phyloP scores from a whole-genome alignment of 2,113 vertebrate genomes.

The Orycteropus afer region DNA sequence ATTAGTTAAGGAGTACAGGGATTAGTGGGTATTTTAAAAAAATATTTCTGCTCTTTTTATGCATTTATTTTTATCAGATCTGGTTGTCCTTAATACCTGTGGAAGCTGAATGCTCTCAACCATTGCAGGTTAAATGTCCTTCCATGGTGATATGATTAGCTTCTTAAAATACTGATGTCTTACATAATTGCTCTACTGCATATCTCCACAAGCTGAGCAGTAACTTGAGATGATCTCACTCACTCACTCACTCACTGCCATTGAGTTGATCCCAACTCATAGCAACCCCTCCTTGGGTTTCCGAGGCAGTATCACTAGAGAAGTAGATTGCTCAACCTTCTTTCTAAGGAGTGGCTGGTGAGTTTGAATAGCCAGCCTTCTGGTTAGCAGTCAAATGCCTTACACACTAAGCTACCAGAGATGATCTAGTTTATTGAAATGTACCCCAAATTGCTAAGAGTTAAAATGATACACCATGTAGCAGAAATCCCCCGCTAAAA shows the following conservation, averaged over 20 bases:
- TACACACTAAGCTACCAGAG: too few relatives aligned
- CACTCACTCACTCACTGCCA: too few relatives aligned
- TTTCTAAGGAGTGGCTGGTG: too few relatives aligned
- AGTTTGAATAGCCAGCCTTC: too few relatives aligned
- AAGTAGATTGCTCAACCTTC: too few relatives aligned
- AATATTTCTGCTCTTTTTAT: background rate
- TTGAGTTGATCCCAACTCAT: too few relatives aligned
- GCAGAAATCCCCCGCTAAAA: slow-evolving; percentile 44
- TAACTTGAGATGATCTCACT: background rate
- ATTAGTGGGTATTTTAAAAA: background rate
- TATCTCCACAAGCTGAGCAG: background rate
- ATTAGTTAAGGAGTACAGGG: background rate
- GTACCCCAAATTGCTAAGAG: slow-evolving; percentile 23
- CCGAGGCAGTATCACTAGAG: too few relatives aligned
- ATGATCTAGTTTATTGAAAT: slow-evolving; percentile 19
- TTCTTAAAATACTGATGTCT: slow-evolving; percentile 14
- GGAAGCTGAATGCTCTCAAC: background rate
- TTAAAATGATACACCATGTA: slow-evolving; percentile 22
- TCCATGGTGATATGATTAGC: background rate
- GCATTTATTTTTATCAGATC: slow-evolving; percentile 23
- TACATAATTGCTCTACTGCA: background rate
- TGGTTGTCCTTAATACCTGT: background rate
- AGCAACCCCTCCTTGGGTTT: too few relatives aligned
- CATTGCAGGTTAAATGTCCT: background rate
- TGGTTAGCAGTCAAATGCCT: too few relatives aligned